phyloP scores from a whole-genome alignment of 2,888 invertebrate species.

The Caenorhabditis macrosperma region DNA sequence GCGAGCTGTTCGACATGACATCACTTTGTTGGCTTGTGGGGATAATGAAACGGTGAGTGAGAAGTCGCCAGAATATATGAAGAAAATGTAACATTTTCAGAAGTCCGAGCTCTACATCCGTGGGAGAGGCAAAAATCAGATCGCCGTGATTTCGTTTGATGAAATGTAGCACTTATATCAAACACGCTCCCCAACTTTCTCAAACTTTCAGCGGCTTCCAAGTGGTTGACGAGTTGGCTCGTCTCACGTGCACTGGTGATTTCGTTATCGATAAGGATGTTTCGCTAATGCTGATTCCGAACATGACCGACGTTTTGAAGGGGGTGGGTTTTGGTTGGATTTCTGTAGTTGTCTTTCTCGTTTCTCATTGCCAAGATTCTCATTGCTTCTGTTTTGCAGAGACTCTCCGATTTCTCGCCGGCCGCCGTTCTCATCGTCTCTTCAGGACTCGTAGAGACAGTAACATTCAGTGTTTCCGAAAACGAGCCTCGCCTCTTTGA shows the following conservation, averaged over 20 bases:
- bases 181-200: background rate
- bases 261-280: conserved; percentile 61
- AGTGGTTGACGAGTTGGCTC: conserved; percentile 56
- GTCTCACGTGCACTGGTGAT: conserved; percentile 62
- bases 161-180: conserved; percentile 48
- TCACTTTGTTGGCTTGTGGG: conserved; percentile 62
- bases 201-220: conserved; percentile 42
- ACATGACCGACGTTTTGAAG: conserved; percentile 47
- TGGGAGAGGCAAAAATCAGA: conserved; percentile 56
- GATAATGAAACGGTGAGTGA: conserved; percentile 57
- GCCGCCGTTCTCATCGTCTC: conserved; percentile 55
- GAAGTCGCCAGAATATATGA: no score
- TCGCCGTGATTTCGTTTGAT: conserved; percentile 59
- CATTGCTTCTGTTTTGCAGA: conserved; percentile 37
- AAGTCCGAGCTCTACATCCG: conserved; percentile 54
- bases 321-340: conserved; percentile 8
- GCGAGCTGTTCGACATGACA: conserved; percentile 52
- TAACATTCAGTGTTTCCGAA: conserved; percentile 63
- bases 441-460: conserved; percentile 64
- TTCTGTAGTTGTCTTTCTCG: background rate
- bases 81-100: conserved; percentile 55
- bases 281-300: conserved; percentile 57
- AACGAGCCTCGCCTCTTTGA: conserved; percentile 74
- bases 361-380: background rate
- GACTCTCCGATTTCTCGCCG: conserved; percentile 54